These are phyloP conservation scores for Typhlomys cinereus DNA, from an alignment of 2,113 vertebrate genomes.

Conservation along the genomic window DNA sequence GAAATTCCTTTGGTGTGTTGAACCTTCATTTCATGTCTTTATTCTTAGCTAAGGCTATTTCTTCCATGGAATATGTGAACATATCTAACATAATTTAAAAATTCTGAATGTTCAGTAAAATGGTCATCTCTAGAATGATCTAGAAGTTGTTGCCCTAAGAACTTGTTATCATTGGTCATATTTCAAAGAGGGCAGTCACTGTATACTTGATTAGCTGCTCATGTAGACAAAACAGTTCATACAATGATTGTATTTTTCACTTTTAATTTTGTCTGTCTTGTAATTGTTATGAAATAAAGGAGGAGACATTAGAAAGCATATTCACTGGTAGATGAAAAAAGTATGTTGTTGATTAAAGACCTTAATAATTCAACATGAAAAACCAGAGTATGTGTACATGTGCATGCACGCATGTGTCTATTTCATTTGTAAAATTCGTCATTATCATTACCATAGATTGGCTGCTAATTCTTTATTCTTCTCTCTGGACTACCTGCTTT, in stretches of 20 bases:
- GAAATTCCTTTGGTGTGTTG: conserved; percentile 44
- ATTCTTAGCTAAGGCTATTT: conserved; percentile 54
- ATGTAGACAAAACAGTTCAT: conserved; percentile 67
- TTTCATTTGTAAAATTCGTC: not conserved
- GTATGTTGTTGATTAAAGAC: conserved; percentile 14
- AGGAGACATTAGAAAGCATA: conserved; percentile 31
- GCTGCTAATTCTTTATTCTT: not conserved
- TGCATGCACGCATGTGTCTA: not conserved
- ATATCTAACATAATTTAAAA: conserved; percentile 45
- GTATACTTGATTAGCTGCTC: conserved; percentile 45
- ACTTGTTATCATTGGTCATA: conserved; percentile 36
- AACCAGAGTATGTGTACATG: not conserved
- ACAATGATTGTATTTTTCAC: conserved; percentile 58
- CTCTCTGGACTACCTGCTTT: conserved; percentile 13
- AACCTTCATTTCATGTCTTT: conserved; percentile 65
- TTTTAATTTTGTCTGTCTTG: conserved; percentile 67
- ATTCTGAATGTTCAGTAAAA: conserved; percentile 33
- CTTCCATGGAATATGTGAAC: conserved; percentile 57
- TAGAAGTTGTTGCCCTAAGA: conserved; percentile 1
- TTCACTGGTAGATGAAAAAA: not conserved
- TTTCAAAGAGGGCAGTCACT: not conserved
- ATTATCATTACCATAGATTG: not conserved
- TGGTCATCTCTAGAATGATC: conserved; percentile 34
- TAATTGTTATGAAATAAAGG: conserved; percentile 41
- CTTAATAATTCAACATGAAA: not conserved